phyloP scores from a whole-genome alignment of 2,888 invertebrate genomes.

The Harpalus rubripes region DNA sequence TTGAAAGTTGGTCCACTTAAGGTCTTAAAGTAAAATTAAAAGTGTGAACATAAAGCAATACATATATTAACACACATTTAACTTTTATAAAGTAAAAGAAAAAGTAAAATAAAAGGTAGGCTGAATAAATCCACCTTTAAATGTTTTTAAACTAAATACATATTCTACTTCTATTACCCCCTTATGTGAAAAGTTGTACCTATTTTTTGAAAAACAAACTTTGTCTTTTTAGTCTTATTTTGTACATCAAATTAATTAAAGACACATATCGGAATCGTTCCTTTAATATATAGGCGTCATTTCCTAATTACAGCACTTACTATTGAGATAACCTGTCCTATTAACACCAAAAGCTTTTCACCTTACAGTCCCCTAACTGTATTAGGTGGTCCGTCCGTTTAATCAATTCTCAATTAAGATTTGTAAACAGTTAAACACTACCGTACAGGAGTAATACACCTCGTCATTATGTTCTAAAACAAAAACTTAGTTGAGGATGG shows the following conservation, averaged over 20 bases:
- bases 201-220: no score
- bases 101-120: no score
- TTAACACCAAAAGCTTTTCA: conserved; percentile 23
- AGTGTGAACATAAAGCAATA: no score
- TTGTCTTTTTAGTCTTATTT: background rate
- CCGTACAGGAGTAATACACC: conserved; percentile 19
- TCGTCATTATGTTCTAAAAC: conserved; percentile 1
- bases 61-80: no score
- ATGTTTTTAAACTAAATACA: no score
- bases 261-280: background rate
- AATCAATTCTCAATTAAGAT: conserved; percentile 50
- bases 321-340: conserved; percentile 39
- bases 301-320: conserved; percentile 38
- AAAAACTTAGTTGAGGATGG: conserved; percentile 30
- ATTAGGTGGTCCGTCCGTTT: conserved; percentile 25
- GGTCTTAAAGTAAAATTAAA: no score
- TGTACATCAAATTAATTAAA: conserved; percentile 10
- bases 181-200: no score
- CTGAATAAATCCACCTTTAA: no score
- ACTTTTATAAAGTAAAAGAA: no score
- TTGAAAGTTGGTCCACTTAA: no score
- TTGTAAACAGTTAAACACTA: conserved; percentile 45
- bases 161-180: no score
- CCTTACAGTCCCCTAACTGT: background rate
- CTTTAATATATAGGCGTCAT: conserved; percentile 25